Evolutionary conservation across 2,113 vertebrate genomes (phyloP).

Genomic region (Thamnaconus septentrionalis): DNA sequence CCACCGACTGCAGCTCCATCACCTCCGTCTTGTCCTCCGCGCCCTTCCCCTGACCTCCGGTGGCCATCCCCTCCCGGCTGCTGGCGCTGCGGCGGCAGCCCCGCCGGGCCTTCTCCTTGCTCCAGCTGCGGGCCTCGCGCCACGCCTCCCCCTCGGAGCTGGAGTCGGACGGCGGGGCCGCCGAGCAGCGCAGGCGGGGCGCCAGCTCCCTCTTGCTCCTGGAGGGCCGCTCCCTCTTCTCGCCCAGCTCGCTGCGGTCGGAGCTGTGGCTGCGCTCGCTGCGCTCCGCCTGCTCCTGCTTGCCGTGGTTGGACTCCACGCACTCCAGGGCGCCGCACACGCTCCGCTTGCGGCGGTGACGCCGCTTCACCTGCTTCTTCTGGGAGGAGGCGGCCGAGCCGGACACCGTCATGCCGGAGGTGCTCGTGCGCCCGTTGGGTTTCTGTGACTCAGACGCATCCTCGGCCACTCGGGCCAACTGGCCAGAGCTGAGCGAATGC

Average conservation of each 20-base stretch:
- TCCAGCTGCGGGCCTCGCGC: conserved; percentile 83
- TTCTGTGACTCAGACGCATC: conserved; percentile 73
- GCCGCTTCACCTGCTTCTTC: conserved; percentile 84
- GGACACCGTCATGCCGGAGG: conserved; percentile 71
- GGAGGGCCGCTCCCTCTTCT: conserved; percentile 54
- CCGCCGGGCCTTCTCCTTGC: conserved; percentile 80
- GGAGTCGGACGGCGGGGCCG: conserved; percentile 66
- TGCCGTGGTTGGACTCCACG: conserved; percentile 60
- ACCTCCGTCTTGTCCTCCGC: conserved; percentile 31
- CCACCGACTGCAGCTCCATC: conserved; percentile 76
- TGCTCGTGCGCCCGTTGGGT: conserved; percentile 38
- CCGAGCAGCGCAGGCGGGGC: conserved; percentile 58
- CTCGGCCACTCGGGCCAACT: conserved; percentile 81
- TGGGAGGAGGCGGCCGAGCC: conserved; percentile 57
- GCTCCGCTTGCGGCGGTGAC: conserved; percentile 78
- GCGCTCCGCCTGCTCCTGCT: conserved; percentile 34
- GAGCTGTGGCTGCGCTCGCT: conserved; percentile 56
- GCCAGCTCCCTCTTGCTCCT: conserved; percentile 63
- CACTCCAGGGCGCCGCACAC: conserved; percentile 66
- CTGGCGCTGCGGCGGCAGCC: conserved; percentile 69
- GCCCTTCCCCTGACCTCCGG: conserved; percentile 16
- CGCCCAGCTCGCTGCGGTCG: conserved; percentile 47
- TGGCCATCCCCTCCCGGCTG: conserved; percentile 52
- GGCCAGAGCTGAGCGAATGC: conserved; percentile 77
- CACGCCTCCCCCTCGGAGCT: conserved; percentile 79